Conservation (phyloP, 2,113 vertebrate species). For the Zeus faber region DNA sequence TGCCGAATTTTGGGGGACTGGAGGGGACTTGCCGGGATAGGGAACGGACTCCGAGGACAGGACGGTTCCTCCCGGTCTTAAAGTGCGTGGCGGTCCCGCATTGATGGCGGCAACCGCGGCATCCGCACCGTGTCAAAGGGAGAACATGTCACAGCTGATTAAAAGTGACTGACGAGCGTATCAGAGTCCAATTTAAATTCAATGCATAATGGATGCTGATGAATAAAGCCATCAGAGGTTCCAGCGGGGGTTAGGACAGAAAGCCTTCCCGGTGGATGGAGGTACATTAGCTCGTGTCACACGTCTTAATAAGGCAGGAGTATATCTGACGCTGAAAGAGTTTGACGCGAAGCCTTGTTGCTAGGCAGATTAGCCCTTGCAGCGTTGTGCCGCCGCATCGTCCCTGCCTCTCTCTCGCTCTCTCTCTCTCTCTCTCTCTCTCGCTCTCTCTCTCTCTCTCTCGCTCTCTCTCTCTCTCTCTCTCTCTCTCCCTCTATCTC, state of each 20-base stretch:
- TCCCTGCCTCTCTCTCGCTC: too few relatives aligned
- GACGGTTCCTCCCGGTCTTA: constrained; percentile 7
- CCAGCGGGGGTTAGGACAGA: constrained; percentile 8
- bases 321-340: constrained; percentile 25
- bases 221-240: constrained; percentile 45
- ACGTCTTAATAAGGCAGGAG: constrained; percentile 16
- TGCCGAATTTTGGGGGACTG: constrained; percentile 31
- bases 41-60: background rate
- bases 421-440: too few relatives aligned
- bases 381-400: background rate
- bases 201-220: constrained; percentile 32
- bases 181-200: constrained; percentile 41
- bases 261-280: constrained; percentile 9
- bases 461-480: too few relatives aligned
- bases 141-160: constrained; percentile 36
- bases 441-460: too few relatives aligned
- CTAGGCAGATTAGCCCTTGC: constrained; percentile 10
- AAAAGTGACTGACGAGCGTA: constrained; percentile 50
- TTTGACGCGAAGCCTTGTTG: constrained; percentile 8
- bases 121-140: constrained; percentile 13
- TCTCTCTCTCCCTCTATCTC: too few relatives aligned
- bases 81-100: background rate
- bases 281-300: constrained; percentile 34
- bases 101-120: too few relatives aligned
- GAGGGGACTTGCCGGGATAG: background rate